Evolutionary conservation across 2,113 vertebrate species (phyloP).

Genomic region (Emydocephalus ijimae): DNA sequence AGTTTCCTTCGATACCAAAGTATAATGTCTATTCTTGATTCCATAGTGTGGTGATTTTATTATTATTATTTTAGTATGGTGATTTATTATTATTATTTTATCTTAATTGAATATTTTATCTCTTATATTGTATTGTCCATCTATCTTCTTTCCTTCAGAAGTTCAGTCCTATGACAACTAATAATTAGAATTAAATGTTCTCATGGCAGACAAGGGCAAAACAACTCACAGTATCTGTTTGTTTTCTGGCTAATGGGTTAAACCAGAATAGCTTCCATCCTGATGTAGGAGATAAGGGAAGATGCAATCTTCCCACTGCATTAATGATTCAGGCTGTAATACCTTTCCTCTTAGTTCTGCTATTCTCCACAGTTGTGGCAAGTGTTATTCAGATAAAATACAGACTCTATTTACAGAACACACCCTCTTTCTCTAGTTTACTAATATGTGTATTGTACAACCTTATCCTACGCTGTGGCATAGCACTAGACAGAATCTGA

Average conservation of each 20-base stretch:
- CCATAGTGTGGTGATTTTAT: no score
- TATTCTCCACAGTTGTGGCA: not conserved
- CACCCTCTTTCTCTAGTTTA: not conserved
- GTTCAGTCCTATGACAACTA: not conserved
- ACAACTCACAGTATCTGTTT: not conserved
- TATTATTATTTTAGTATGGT: no score
- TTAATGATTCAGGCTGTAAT: not conserved
- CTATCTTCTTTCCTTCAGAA: not conserved
- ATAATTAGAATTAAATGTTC: not conserved
- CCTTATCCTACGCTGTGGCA: not conserved
- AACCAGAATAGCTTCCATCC: not conserved
- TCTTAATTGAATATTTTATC: no score
- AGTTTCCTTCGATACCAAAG: no score
- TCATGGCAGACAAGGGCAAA: not conserved
- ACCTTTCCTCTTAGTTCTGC: not conserved
- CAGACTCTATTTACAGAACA: not conserved
- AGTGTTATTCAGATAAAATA: not conserved
- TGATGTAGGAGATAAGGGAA: not conserved
- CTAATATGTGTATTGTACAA: not conserved
- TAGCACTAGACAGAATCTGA: not conserved
- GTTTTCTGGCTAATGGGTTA: not conserved
- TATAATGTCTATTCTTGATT: no score
- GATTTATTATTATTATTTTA: no score
- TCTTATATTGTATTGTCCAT: no score
- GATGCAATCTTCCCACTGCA: not conserved